Percentiles rank a stretch among this genome's conserved stretches.
phyloP scores from a whole-genome alignment of 2,113 vertebrate species.

The Circaetus cinerascens region DNA sequence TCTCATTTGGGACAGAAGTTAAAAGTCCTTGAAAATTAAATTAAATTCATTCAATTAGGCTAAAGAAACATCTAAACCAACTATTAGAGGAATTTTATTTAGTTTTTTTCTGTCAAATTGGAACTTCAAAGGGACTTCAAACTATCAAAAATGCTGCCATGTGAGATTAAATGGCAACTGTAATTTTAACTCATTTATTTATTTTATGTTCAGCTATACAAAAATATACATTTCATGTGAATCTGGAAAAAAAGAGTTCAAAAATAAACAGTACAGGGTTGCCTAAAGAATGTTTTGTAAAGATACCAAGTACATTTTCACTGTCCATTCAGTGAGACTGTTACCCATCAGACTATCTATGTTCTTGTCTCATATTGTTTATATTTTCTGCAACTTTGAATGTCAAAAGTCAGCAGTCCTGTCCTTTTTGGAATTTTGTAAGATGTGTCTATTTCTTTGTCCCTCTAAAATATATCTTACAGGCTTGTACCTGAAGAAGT shows the following conservation, averaged over 20 bases:
- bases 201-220: background rate
- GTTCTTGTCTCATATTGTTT: background rate
- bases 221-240: background rate
- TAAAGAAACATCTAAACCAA: slow-evolving; percentile 44
- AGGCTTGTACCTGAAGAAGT: background rate
- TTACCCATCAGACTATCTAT: background rate
- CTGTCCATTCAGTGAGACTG: background rate
- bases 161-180: background rate
- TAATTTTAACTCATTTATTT: background rate
- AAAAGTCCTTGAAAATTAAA: slow-evolving; percentile 71
- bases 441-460: background rate
- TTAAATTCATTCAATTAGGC: slow-evolving; percentile 56
- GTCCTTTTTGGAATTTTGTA: background rate
- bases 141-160: background rate
- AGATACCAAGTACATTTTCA: background rate
- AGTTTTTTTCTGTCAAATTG: slow-evolving; percentile 14
- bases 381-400: background rate
- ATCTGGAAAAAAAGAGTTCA: background rate
- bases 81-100: slow-evolving; percentile 44
- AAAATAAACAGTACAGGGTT: background rate
- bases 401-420: background rate
- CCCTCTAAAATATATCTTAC: background rate
- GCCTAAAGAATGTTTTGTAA: background rate
- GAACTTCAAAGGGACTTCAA: slow-evolving; percentile 1
- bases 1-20: slow-evolving; percentile 60